Percentiles rank a stretch among this genome's conserved stretches.
These are phyloP conservation scores for Athrips mouffetella DNA, from an alignment of 2,888 invertebrate genomes.

Conservation along the genomic window DNA sequence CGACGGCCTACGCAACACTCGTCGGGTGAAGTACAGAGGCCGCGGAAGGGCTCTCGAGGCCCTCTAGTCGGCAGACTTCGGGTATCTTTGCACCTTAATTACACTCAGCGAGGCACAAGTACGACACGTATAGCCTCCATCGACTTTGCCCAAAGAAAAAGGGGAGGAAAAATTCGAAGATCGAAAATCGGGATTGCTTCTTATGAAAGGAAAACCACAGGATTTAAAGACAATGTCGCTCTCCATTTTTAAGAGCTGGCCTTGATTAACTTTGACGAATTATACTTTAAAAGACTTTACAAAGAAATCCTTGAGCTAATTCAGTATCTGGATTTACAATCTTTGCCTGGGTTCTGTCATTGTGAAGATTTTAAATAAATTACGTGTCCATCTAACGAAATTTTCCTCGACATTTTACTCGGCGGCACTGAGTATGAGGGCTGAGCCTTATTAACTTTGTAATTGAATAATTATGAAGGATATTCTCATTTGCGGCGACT, in stretches of 20 bases:
- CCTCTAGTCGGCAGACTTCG: constrained; percentile 64
- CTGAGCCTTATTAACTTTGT: constrained; percentile 42
- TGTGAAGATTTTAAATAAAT: constrained; percentile 1
- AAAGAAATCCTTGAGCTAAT: not conserved
- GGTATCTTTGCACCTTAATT: constrained; percentile 78
- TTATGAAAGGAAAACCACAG: constrained; percentile 44
- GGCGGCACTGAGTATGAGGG: constrained; percentile 34
- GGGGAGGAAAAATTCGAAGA: constrained; percentile 48
- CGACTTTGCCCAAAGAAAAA: constrained; percentile 50
- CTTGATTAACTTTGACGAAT: constrained; percentile 47
- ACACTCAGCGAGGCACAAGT: constrained; percentile 61
- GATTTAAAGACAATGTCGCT: constrained; percentile 47
- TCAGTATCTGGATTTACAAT: constrained; percentile 1
- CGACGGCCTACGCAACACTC: constrained; percentile 67
- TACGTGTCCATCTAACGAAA: constrained; percentile 9
- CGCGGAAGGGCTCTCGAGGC: constrained; percentile 60
- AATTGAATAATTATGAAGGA: constrained; percentile 48
- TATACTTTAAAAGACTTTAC: constrained; percentile 31
- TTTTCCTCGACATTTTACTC: constrained; percentile 25
- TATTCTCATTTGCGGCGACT: constrained; percentile 40
- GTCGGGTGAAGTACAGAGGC: constrained; percentile 62
- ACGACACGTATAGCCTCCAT: constrained; percentile 62
- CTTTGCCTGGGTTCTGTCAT: not conserved
- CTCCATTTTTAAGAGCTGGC: constrained; percentile 34
- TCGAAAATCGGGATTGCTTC: constrained; percentile 40